Base-by-base conservation (phyloP, 2,888 invertebrate species). In the Orchesellides sinensis region DNA sequence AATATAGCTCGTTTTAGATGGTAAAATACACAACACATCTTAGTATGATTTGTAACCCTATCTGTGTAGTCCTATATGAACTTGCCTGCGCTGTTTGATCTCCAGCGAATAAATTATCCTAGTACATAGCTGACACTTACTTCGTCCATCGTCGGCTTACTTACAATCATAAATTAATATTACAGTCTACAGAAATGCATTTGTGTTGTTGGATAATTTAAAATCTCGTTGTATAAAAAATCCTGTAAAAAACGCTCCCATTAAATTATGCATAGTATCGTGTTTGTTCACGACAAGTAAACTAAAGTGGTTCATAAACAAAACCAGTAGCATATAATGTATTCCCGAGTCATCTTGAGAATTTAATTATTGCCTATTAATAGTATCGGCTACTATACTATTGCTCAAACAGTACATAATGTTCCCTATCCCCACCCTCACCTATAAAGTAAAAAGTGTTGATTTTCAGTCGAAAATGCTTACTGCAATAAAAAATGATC, bases 1-100 rank as follows among this genome's bases (percentile, higher is more conserved):
- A 80, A 73, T n/a, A n/a, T 68, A 80, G 80, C 80, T 80, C 80
- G 73, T 66, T 66, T 65, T 66, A 66, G 47, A 78, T 59, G 61
- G 61, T 40, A 75, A 35, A 47, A 40, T 40, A n/a, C 40, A 40
- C n/a, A 40, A n/a, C 40, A n/a, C n/a, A n/a, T n/a, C n/a, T n/a
- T n/a, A n/a, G n/a, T n/a, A n/a, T n/a, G n/a, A n/a, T n/a, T n/a
- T n/a, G n/a, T n/a, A n/a, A n/a, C n/a, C n/a, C n/a, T n/a, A n/a
- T n/a, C n/a, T n/a, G n/a, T n/a, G n/a, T n/a, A n/a, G n/a, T n/a
- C n/a, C n/a, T n/a, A n/a, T n/a, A n/a, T n/a, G n/a, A n/a, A n/a
- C n/a, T n/a, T n/a, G n/a, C n/a, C n/a, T n/a, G n/a, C n/a, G n/a
- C n/a, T n/a, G n/a, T n/a, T n/a, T n/a, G n/a, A n/a, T n/a, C n/a